A percentile compares a stretch with the other conserved stretches of the same genome.
Conservation (phyloP, 2,797 vertebrate species). For the Tarsius wallacei region DNA sequence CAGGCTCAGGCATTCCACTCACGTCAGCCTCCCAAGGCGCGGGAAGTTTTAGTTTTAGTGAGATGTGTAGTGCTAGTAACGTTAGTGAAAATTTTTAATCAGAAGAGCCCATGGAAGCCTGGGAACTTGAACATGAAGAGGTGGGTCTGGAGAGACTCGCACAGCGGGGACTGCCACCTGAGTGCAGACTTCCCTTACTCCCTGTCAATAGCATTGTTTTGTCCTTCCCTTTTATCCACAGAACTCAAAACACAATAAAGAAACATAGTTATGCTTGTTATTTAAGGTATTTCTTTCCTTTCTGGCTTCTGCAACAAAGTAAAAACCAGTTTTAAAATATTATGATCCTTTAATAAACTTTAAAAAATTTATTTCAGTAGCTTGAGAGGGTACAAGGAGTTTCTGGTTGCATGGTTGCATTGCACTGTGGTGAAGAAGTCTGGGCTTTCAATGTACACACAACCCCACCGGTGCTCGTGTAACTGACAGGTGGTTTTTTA, state of each 20-base stretch:
- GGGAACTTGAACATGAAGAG: not conserved
- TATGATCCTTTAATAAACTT: not conserved
- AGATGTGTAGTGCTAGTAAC: not conserved
- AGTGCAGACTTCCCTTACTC: not conserved
- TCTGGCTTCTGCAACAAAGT: not conserved
- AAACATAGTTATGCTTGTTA: conserved; percentile 23
- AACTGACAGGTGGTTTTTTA: too few relatives aligned
- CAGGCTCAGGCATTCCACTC: too few relatives aligned
- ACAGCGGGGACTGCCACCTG: not conserved
- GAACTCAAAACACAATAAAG: not conserved
- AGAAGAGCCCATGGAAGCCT: not conserved
- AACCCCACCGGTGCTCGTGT: too few relatives aligned
- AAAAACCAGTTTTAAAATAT: conserved; percentile 39
- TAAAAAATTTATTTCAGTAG: too few relatives aligned
- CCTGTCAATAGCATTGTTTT: not conserved
- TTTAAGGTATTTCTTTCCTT: not conserved
- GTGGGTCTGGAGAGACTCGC: rapidly evolving
- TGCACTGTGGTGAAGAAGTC: too few relatives aligned
- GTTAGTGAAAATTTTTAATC: not conserved
- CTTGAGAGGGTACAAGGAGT: too few relatives aligned
- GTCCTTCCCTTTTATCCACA: conserved; percentile 35
- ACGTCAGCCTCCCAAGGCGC: too few relatives aligned
- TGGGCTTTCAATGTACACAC: too few relatives aligned
- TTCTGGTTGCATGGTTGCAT: too few relatives aligned
- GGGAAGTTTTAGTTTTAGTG: not conserved